phyloP scores from a whole-genome alignment of 2,888 invertebrate genomes.

The Trissoscelio sp. region DNA sequence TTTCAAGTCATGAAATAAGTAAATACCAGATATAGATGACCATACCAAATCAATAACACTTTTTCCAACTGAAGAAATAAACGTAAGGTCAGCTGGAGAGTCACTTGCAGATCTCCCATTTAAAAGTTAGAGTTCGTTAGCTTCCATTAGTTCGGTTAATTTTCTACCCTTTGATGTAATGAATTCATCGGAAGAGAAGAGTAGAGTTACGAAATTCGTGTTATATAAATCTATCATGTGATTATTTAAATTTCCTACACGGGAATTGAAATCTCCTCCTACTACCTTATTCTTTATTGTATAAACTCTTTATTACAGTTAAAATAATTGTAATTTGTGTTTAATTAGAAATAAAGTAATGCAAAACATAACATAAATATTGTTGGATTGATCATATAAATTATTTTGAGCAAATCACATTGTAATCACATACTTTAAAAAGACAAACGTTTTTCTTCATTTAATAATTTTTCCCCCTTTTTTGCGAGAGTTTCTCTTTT shows the following conservation, averaged over 20 bases:
- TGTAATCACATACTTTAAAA: too few relatives aligned
- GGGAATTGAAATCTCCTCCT: background rate
- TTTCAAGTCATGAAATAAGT: background rate
- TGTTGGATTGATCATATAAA: too few relatives aligned
- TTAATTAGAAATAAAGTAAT: too few relatives aligned
- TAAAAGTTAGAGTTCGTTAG: background rate
- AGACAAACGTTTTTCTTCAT: too few relatives aligned
- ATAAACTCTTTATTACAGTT: too few relatives aligned
- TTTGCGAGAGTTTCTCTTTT: too few relatives aligned
- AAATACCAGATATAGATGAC: background rate
- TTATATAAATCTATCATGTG: background rate
- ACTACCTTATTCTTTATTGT: too few relatives aligned
- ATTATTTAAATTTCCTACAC: background rate
- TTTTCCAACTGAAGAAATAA: background rate
- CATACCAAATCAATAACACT: background rate
- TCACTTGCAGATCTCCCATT: background rate
- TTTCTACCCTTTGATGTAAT: background rate
- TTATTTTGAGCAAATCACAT: too few relatives aligned
- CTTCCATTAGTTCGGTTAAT: background rate
- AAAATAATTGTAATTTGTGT: too few relatives aligned
- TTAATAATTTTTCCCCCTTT: too few relatives aligned
- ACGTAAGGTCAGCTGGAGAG: background rate
- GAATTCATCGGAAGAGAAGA: background rate
- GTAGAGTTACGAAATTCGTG: background rate
- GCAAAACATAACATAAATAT: too few relatives aligned